phyloP scores from a whole-genome alignment of 1,140 invertebrate species.

The Brachionus manjavacas region DNA sequence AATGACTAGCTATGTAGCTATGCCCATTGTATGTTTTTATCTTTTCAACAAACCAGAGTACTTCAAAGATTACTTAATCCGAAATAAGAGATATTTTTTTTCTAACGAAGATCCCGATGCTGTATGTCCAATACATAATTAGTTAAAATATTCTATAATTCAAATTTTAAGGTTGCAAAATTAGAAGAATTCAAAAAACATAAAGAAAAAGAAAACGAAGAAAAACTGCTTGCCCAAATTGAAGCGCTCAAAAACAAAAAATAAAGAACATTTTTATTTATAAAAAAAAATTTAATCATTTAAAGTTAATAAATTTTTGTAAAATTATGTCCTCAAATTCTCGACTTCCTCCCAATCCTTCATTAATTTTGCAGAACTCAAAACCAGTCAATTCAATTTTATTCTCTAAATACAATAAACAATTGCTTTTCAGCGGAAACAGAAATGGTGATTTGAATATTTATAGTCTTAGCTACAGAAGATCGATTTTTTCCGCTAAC shows the following conservation, averaged over 20 bases:
- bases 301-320: background rate
- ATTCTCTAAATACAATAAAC: background rate
- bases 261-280: background rate
- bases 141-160: background rate
- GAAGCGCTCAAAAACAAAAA: conserved; percentile 40
- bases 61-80: conserved; percentile 34
- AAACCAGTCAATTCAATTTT: conserved; percentile 26
- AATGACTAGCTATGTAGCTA: conserved; percentile 21
- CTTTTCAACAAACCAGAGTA: conserved; percentile 42
- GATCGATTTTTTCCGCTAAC: conserved; percentile 11
- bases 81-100: conserved; percentile 34
- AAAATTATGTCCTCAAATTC: background rate
- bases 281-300: background rate
- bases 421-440: background rate
- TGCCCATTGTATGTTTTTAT: conserved; percentile 42
- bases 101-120: conserved; percentile 31
- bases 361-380: conserved; percentile 22
- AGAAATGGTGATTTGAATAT: conserved; percentile 34
- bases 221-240: conserved; percentile 23
- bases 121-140: background rate
- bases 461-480: background rate
- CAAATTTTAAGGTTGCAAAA: conserved; percentile 15
- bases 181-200: conserved; percentile 29
- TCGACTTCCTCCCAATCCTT: background rate
- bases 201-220: conserved; percentile 29